Conservation (phyloP, 1,140 invertebrate species). For the Hypothenemus hampei region DNA sequence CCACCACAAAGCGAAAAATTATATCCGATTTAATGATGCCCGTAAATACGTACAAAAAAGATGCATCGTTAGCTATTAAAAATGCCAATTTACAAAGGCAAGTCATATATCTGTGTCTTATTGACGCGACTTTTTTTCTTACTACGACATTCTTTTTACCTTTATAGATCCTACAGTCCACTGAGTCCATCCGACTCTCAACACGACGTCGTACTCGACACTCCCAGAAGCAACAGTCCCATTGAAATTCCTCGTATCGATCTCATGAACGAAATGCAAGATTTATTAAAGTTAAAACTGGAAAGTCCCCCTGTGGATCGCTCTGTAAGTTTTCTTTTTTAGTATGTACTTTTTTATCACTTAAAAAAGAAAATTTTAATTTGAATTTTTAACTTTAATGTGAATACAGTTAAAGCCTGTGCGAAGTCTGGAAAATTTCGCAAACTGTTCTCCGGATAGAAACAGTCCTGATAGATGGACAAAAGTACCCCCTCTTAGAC, state of each 20-base stretch:
- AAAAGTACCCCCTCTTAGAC: slow-evolving; percentile 30
- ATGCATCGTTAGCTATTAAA: slow-evolving; percentile 47
- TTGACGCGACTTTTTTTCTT: neutral
- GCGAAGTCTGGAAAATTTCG: slow-evolving; percentile 56
- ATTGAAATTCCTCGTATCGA: slow-evolving; percentile 53
- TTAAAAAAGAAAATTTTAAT: no score
- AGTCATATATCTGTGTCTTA: neutral
- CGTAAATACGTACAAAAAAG: slow-evolving; percentile 51
- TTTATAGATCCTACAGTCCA: slow-evolving; percentile 49
- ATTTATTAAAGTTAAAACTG: slow-evolving; percentile 51
- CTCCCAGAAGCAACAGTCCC: slow-evolving; percentile 44
- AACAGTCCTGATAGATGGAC: slow-evolving; percentile 45
- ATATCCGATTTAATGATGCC: slow-evolving; percentile 46
- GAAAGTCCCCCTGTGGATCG: slow-evolving; percentile 53
- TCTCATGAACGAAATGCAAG: slow-evolving; percentile 61
- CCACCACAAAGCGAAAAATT: slow-evolving; percentile 52
- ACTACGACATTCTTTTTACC: no score
- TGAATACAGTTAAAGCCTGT: slow-evolving; percentile 59
- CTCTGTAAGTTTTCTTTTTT: slow-evolving; percentile 52
- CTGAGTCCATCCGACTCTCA: slow-evolving; percentile 47
- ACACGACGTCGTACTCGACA: slow-evolving; percentile 50
- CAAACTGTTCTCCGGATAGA: slow-evolving; percentile 43
- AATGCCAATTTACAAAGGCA: slow-evolving; percentile 44
- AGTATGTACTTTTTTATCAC: no score
- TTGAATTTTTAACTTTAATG: no score